These are phyloP conservation scores for Gastrophryne carolinensis DNA, from an alignment of 2,797 vertebrate genomes.

Conservation along the genomic window DNA sequence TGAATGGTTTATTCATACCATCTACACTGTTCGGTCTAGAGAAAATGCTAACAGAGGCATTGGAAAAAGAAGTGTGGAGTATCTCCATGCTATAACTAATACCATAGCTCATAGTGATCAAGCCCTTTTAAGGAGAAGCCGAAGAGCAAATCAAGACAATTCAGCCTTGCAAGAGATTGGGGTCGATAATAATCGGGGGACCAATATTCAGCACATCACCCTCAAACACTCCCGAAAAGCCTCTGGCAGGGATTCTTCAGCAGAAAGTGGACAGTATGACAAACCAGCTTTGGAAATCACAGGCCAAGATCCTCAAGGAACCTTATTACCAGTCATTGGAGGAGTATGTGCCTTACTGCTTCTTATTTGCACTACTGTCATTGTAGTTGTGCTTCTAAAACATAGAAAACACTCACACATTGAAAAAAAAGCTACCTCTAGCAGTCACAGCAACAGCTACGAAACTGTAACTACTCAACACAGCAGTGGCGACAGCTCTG, in stretches of 20 bases:
- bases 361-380: slow-evolving; percentile 64
- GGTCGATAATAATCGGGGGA: slow-evolving; percentile 72
- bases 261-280: slow-evolving; percentile 46
- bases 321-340: slow-evolving; percentile 58
- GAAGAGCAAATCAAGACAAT: slow-evolving; percentile 27
- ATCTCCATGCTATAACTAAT: slow-evolving; percentile 63
- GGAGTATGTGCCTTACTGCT: slow-evolving; percentile 69
- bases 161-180: slow-evolving; percentile 61
- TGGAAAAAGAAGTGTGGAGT: slow-evolving; percentile 75
- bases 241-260: slow-evolving; percentile 63
- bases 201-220: slow-evolving; percentile 74
- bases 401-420: slow-evolving; percentile 56
- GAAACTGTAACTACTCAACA: slow-evolving; percentile 56
- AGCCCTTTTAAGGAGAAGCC: slow-evolving; percentile 26
- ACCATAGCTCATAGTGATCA: slow-evolving; percentile 56
- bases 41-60: slow-evolving; percentile 73
- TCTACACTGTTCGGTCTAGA: slow-evolving; percentile 71
- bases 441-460: slow-evolving; percentile 56
- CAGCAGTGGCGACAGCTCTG: slow-evolving; percentile 69
- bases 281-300: slow-evolving; percentile 67
- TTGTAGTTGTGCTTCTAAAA: slow-evolving; percentile 65
- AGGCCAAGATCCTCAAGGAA: slow-evolving; percentile 58
- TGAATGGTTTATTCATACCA: slow-evolving; percentile 78
- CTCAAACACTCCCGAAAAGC: slow-evolving; percentile 68
- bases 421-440: slow-evolving; percentile 55